Evolutionary conservation across 1,140 invertebrate genomes (phyloP).

Genomic region (Habropoda laboriosa): DNA sequence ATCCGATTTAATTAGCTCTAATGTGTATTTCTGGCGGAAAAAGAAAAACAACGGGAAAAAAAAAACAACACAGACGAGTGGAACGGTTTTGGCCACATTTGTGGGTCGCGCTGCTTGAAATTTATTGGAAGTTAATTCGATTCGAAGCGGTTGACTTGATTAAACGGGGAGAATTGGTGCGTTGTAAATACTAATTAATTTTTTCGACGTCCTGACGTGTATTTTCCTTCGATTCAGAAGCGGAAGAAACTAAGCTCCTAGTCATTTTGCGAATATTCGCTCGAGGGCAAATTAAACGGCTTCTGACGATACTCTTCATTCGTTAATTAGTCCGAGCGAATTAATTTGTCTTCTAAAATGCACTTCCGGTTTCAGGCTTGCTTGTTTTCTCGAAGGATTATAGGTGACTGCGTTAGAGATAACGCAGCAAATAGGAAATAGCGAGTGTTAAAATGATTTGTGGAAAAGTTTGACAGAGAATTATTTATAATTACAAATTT

Average conservation of each 20-base stretch:
- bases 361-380: background rate
- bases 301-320: background rate
- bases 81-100: background rate
- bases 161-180: background rate
- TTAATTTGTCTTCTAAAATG: background rate
- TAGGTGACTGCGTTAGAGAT: background rate
- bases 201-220: background rate
- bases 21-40: background rate
- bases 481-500: no score
- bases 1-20: constrained; percentile 22
- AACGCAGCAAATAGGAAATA: background rate
- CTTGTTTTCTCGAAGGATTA: background rate
- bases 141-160: background rate
- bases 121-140: background rate
- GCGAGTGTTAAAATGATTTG: background rate
- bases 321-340: background rate
- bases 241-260: background rate
- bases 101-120: background rate
- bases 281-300: background rate
- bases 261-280: background rate
- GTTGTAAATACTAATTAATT: background rate
- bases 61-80: background rate
- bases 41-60: background rate
- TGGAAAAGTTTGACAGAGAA: background rate
- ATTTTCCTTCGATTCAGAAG: background rate